Base-by-base conservation (phyloP, 2,888 invertebrate species). In the Callyntrura guangdongensis region DNA sequence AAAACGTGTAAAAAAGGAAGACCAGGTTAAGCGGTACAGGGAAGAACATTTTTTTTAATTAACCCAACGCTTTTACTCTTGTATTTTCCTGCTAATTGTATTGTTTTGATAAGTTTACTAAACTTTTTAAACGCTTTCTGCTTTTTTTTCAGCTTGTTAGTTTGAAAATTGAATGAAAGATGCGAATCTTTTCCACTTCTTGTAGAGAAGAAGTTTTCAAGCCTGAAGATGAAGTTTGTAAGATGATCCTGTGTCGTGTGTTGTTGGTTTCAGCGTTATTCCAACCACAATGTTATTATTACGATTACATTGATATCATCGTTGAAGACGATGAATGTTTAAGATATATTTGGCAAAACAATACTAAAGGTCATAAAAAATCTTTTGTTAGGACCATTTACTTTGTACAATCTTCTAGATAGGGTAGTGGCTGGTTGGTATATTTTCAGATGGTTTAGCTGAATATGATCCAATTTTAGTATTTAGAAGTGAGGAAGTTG, bases 341-440 rank as follows among this genome's bases (percentile, higher is more conserved):
- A 12, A 77, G 77, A 77, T 77, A 77, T 53, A 11, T 77, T 77
- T 77, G 77, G 9, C 17, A 49, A 77, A 77, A 53, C 20, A 20
- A 9, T 72, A 45, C 72, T 45, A 49, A 27, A 77, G 53, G 14
- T n/a, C n/a, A 53, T 56, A 20, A 56, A 77, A 77, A 74, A 74
- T 74, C 49, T 49, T 49, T 74, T 49, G 22, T 74, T 74, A 74
- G 17, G 49, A 22, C 74, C 74, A 74, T n/a, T 74, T 47, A n/a
- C 4, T n/a, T 36, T 67, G 20, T 61, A 61, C n/a, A 53, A 53
- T 22, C 9, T 25, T 22, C 22, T 9, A n/a, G 36, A 69, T n/a
- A 8, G n/a, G 53, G 2, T 25, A 64, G 8, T 45, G 72, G 72
- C 3, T 72, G 45, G 72, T 22, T 67, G 14, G 14, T 5, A 67